These are phyloP conservation scores for Bimastos eiseni DNA, from an alignment of 2,888 invertebrate genomes.

Conservation along the genomic window DNA sequence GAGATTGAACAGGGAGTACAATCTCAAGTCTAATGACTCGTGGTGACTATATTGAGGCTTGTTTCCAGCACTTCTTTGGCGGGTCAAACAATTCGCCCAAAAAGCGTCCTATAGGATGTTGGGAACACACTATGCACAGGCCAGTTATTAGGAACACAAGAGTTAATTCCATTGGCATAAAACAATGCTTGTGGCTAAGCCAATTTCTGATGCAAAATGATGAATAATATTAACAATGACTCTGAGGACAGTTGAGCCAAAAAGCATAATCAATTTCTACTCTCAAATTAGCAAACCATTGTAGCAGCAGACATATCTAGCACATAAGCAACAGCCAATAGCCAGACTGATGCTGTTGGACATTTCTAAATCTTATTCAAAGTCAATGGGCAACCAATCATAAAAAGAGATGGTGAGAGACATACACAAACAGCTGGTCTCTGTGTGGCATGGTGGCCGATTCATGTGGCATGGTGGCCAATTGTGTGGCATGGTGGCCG, in stretches of 20 bases:
- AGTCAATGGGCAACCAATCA: no score
- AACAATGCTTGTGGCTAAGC: neutral
- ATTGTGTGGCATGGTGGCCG: no score
- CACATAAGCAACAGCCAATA: neutral
- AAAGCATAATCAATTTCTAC: neutral
- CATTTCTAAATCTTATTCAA: no score
- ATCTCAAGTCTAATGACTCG: neutral
- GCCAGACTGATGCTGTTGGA: no score
- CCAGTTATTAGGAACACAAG: no score
- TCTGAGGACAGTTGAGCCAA: neutral
- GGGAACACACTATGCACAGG: no score
- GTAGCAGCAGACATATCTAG: neutral
- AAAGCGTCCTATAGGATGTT: no score
- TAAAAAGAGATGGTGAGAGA: no score
- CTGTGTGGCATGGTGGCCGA: no score
- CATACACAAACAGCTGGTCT: no score
- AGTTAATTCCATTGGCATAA: neutral
- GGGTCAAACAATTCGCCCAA: neutral
- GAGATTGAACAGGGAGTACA: no score
- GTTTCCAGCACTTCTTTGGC: neutral
- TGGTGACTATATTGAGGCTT: neutral
- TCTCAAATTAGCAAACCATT: neutral
- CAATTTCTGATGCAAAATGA: neutral
- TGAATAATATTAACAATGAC: neutral
- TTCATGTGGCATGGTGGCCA: no score